Evolutionary conservation across 2,888 invertebrate genomes (phyloP), one percentile per base, ranked within the genome.

Genomic region (Crioceris asparagi): DNA sequence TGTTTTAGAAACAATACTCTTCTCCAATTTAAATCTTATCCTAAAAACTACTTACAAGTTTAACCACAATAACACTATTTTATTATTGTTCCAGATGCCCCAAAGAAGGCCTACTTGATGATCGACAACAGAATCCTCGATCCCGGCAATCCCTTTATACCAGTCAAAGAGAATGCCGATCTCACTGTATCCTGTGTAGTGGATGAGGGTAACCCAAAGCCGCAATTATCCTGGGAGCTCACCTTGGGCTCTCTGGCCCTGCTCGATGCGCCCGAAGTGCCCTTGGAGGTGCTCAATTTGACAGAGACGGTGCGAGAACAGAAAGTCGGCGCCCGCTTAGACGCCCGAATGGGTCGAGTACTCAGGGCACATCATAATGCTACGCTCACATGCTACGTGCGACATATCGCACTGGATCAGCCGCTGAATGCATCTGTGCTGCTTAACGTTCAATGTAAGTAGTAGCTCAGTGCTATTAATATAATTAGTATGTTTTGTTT

Each of bases 331-430:
- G 70, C 70, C 19, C 64, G 71, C 49, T 79, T 77, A 56, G 75
- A 79, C 53, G 69, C 84, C 46, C 68, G 80, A 59, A 64, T 83
- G 56, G 70, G 81, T 62, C 72, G 79, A 41, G 85, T 87, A 30
- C 77, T 84, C 44, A 72, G 90, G 26, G 83, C 83, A 43, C 80
- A 88, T 56, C 90, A 91, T 68, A 87, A 88, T 65, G 86, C 86
- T 29, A 80, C 86, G 36, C 77, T 91, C 42, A 73, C 79, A 46
- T 91, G 91, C 60, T 75, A 78, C 47, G 85, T 87, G 47, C 71
- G 77, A 45, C 90, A 90, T 66, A 59, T 71, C 41, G 68, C 77
- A 5, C 60, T 77, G 47, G 60, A 69, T 14, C 62, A 64, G 23
- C 69, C 75, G 4, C 65, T 74, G 51, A 72, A 73, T 47, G 72